phyloP scores from a whole-genome alignment of 2,797 vertebrate genomes.

The Podargus strigoides region DNA sequence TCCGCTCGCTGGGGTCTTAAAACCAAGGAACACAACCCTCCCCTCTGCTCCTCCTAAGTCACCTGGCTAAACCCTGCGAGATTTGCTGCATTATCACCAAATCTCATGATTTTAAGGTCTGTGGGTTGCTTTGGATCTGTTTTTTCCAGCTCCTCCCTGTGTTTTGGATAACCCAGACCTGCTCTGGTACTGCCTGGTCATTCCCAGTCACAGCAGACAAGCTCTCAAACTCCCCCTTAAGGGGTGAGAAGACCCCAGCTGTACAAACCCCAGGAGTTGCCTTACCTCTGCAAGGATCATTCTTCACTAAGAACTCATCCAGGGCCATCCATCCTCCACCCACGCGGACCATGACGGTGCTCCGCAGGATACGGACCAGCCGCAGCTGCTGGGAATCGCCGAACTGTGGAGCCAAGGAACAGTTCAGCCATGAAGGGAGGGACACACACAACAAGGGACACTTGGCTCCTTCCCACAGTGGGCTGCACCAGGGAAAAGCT shows the following conservation, averaged over 20 bases:
- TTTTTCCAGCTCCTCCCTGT: not conserved
- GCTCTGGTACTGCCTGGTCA: accelerated
- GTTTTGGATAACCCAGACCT: not conserved
- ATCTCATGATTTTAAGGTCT: too few relatives aligned
- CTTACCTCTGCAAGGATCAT: conserved; percentile 98
- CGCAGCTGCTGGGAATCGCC: conserved; percentile 98
- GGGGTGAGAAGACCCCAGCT: accelerated
- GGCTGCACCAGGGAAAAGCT: conserved; percentile 59
- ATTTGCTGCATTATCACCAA: too few relatives aligned
- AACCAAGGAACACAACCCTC: too few relatives aligned
- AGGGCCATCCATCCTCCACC: conserved; percentile 99
- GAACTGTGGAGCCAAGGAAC: conserved; percentile 78
- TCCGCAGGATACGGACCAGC: conserved; percentile 94
- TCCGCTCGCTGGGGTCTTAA: too few relatives aligned
- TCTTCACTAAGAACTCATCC: conserved; percentile 97
- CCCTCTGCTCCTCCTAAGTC: too few relatives aligned
- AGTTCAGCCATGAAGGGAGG: not conserved
- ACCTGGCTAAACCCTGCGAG: too few relatives aligned
- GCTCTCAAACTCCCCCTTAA: not conserved
- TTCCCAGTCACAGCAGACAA: not conserved
- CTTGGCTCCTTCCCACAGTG: not conserved
- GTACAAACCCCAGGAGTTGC: accelerated
- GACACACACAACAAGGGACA: not conserved
- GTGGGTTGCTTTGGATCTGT: too few relatives aligned
- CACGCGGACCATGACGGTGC: conserved; percentile 97